Conservation (phyloP, 2,888 invertebrate genomes). For the Thereva unica region DNA sequence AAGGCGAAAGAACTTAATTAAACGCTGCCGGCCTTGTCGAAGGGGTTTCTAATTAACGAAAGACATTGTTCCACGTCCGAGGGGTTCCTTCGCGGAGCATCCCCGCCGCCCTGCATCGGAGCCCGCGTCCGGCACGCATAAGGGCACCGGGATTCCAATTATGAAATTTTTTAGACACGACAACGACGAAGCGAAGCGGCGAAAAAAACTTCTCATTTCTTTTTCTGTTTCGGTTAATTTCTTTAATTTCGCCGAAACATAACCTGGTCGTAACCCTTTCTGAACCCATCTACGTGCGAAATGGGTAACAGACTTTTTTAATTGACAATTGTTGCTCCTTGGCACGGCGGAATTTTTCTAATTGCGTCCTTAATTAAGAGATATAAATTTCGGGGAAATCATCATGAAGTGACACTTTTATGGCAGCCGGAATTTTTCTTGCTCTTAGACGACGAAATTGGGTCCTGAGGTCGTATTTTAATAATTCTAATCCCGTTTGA, state of each 20-base stretch:
- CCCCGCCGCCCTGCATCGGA: neutral
- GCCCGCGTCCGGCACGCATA: constrained; percentile 4
- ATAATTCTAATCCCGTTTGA: neutral
- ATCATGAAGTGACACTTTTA: constrained; percentile 30
- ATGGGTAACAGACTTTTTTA: constrained; percentile 27
- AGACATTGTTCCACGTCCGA: constrained; percentile 35
- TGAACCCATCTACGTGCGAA: constrained; percentile 3
- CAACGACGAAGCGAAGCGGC: neutral
- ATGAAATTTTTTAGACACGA: constrained; percentile 18
- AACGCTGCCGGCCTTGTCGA: constrained; percentile 28
- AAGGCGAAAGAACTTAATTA: constrained; percentile 27
- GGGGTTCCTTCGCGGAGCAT: constrained; percentile 22
- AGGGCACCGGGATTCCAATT: constrained; percentile 21
- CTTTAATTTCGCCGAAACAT: constrained; percentile 24
- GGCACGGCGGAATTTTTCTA: constrained; percentile 8
- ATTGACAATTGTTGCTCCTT: constrained; percentile 11
- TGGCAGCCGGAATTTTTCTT: constrained; percentile 5
- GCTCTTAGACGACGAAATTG: neutral
- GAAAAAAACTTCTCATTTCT: constrained; percentile 16
- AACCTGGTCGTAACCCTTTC: constrained; percentile 6
- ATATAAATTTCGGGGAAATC: constrained; percentile 31
- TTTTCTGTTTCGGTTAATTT: constrained; percentile 21
- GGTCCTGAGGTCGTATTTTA: constrained; percentile 2
- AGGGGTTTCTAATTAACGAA: constrained; percentile 34
- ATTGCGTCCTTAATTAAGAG: constrained; percentile 31